Evolutionary conservation across 1,140 invertebrate genomes (phyloP).

Genomic region (Drosophila pallidifrons): DNA sequence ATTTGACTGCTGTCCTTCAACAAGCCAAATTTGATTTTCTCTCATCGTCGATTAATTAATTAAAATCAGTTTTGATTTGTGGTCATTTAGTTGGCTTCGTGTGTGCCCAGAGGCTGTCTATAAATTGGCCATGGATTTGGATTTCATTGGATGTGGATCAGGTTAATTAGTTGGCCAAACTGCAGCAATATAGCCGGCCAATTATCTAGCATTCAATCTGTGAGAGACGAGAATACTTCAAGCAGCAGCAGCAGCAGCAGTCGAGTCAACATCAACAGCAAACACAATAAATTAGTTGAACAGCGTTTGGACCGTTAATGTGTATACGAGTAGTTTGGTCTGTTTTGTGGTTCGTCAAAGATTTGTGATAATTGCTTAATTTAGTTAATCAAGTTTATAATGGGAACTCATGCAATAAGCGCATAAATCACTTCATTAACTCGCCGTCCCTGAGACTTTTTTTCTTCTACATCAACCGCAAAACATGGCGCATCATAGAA

Average conservation of each 20-base stretch:
- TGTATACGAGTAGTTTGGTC: constrained; percentile 4
- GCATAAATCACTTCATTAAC: constrained; percentile 79
- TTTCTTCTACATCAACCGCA: not conserved
- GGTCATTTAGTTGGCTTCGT: constrained; percentile 61
- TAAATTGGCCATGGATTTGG: constrained; percentile 48
- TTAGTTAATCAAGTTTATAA: constrained; percentile 68
- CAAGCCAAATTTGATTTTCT: constrained; percentile 21
- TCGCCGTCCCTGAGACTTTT: constrained; percentile 19
- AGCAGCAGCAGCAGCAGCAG: not conserved
- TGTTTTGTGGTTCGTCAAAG: constrained; percentile 26
- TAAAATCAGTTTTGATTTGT: constrained; percentile 76
- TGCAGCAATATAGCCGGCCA: constrained; percentile 48
- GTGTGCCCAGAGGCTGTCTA: constrained; percentile 21
- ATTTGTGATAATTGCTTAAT: constrained; percentile 76
- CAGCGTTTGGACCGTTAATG: constrained; percentile 27
- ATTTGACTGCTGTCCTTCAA: not conserved
- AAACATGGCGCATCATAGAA: constrained; percentile 24
- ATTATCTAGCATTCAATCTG: constrained; percentile 72
- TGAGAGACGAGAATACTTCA: constrained; percentile 15
- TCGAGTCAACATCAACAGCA: not conserved
- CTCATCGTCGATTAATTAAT: constrained; percentile 63
- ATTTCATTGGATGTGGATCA: constrained; percentile 70
- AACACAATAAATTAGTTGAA: constrained; percentile 27
- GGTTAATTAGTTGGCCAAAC: constrained; percentile 66
- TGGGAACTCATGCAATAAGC: constrained; percentile 72